phyloP scores from a whole-genome alignment of 2,113 vertebrate species.

The Pygoscelis adeliae region DNA sequence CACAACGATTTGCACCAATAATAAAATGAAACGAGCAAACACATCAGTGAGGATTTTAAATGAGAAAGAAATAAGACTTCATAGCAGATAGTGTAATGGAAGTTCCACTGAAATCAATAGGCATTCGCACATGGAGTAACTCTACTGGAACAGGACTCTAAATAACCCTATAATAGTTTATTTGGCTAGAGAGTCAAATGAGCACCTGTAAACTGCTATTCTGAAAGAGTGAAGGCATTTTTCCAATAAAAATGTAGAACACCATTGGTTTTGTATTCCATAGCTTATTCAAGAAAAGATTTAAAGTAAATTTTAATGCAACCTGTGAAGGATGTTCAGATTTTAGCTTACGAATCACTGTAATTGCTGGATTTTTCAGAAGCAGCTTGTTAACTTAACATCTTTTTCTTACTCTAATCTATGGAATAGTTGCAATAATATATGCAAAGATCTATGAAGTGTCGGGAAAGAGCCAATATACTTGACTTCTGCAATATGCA shows the following conservation, averaged over 20 bases:
- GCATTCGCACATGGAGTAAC: neutral
- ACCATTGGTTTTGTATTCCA: neutral
- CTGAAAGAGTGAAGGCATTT: neutral
- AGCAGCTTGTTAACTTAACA: neutral
- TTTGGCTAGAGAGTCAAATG: neutral
- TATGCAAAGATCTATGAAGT: neutral
- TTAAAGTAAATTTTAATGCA: neutral
- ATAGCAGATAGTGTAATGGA: neutral
- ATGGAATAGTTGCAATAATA: neutral
- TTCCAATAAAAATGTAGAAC: neutral
- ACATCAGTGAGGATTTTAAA: neutral
- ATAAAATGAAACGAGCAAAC: neutral
- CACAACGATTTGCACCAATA: neutral
- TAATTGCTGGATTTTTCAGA: neutral
- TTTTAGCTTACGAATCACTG: neutral
- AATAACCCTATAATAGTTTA: neutral
- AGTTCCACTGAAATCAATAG: constrained; percentile 20
- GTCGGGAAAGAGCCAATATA: neutral
- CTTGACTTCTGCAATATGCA: neutral
- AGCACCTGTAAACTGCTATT: neutral
- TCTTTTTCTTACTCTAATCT: neutral
- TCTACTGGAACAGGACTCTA: neutral
- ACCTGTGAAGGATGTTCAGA: neutral
- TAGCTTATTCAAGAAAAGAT: neutral
- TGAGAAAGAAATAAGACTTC: constrained; percentile 21